phyloP scores from a whole-genome alignment of 2,888 invertebrate genomes.

The Busseola fusca region DNA sequence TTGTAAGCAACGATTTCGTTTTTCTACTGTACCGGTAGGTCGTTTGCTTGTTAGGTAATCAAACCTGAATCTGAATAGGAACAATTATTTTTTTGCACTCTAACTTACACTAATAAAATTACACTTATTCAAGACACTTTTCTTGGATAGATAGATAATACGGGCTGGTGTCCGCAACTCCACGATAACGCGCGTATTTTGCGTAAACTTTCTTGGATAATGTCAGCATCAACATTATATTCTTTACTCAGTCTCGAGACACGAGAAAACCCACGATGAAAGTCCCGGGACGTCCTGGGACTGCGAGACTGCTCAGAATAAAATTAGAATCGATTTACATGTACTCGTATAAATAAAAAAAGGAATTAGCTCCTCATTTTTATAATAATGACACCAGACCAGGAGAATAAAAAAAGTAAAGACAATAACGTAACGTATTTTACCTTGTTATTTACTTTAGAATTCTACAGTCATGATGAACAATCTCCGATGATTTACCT shows the following conservation, averaged over 20 bases:
- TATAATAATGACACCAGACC: neutral
- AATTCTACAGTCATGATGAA: conserved; percentile 20
- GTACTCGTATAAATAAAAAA: neutral
- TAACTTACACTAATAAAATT: neutral
- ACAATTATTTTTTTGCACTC: neutral
- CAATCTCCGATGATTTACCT: conserved; percentile 32
- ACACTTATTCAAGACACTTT: neutral
- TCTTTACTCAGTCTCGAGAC: neutral
- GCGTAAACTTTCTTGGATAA: neutral
- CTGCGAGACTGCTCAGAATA: too few relatives aligned
- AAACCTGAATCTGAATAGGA: neutral
- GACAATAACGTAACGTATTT: too few relatives aligned
- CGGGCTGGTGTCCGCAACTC: too few relatives aligned
- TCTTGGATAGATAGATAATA: too few relatives aligned
- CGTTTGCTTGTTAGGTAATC: conserved; percentile 5
- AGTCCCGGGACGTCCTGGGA: neutral
- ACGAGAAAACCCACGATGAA: neutral
- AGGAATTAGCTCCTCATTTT: neutral
- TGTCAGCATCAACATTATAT: neutral
- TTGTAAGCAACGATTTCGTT: conserved; percentile 53
- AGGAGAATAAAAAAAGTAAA: neutral
- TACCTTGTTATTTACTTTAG: neutral
- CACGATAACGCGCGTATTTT: too few relatives aligned
- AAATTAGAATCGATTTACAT: too few relatives aligned
- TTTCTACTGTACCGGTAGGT: conserved; percentile 13